Evolutionary conservation across 2,113 vertebrate genomes (phyloP).

Genomic region (Edolisoma coerulescens): DNA sequence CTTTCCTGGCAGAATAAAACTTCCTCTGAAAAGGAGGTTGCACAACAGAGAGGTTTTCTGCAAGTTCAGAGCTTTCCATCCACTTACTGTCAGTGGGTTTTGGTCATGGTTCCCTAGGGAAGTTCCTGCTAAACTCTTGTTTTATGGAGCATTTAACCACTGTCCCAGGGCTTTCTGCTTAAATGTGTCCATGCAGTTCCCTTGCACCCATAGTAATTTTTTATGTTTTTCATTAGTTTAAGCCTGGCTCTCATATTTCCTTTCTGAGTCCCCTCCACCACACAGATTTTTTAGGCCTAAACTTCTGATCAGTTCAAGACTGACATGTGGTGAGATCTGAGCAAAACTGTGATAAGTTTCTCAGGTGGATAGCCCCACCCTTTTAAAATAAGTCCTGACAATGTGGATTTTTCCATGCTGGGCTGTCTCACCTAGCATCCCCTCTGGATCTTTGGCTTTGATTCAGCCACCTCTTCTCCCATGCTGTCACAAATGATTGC

Average conservation of each 20-base stretch:
- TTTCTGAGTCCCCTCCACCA: neutral
- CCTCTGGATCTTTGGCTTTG: neutral
- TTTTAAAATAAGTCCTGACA: neutral
- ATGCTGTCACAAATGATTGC: neutral
- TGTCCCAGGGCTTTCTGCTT: neutral
- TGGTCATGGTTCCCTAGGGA: neutral
- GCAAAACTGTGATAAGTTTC: neutral
- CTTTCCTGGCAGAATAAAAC: neutral
- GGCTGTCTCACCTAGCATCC: neutral
- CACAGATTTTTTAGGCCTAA: neutral
- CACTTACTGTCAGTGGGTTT: neutral
- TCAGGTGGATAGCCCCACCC: neutral
- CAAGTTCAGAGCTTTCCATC: neutral
- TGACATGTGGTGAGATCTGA: neutral
- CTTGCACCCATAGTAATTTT: neutral
- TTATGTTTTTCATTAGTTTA: neutral
- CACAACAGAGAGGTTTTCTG: neutral
- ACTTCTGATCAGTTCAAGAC: neutral
- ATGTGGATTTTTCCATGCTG: neutral
- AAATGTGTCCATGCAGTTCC: neutral
- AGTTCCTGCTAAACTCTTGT: neutral
- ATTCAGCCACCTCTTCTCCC: neutral
- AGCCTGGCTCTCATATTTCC: neutral
- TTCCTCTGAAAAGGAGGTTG: neutral
- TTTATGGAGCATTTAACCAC: neutral